Evolutionary conservation across 92 coral and sea anemone genomes (phyloP).

Genomic region (Nematostella vectensis): DNA sequence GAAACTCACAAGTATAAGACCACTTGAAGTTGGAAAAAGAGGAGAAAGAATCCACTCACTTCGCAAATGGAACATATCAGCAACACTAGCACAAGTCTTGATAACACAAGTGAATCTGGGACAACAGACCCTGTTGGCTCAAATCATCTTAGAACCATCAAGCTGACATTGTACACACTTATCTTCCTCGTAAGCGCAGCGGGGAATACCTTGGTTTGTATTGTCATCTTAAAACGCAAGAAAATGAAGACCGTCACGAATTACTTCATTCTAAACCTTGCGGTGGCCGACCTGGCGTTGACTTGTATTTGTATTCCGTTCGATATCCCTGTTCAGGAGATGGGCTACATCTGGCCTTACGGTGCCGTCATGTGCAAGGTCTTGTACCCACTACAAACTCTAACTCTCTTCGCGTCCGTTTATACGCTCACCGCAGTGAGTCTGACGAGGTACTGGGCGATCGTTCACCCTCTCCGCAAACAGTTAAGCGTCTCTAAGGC

Average conservation of each 20-base stretch:
- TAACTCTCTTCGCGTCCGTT: slow-evolving; percentile 60
- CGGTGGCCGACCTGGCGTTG: slow-evolving; percentile 68
- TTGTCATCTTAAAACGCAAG: slow-evolving; percentile 42
- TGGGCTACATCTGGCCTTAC: slow-evolving; percentile 69
- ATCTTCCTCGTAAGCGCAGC: slow-evolving; percentile 56
- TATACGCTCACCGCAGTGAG: slow-evolving; percentile 63
- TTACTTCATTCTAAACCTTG: too few relatives aligned
- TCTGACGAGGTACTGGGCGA: slow-evolving; percentile 82
- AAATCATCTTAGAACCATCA: slow-evolving; percentile 33
- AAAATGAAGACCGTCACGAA: slow-evolving; percentile 75
- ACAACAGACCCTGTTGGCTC: slow-evolving; percentile 10
- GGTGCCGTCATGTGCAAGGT: slow-evolving; percentile 60
- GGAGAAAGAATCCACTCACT: too few relatives aligned
- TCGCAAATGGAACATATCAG: too few relatives aligned
- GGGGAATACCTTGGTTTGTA: slow-evolving; percentile 70
- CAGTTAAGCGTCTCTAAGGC: slow-evolving; percentile 65
- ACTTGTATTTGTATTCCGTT: slow-evolving; percentile 76
- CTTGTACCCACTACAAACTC: slow-evolving; percentile 69
- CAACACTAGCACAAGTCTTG: slow-evolving; percentile 2
- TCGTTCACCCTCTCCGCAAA: slow-evolving; percentile 62
- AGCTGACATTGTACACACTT: slow-evolving; percentile 48
- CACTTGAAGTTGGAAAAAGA: too few relatives aligned
- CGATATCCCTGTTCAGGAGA: too few relatives aligned
- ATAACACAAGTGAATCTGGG: neutral
- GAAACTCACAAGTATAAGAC: too few relatives aligned